These are phyloP conservation scores for Falco punctatus DNA, from an alignment of 2,113 vertebrate genomes.

Conservation along the genomic window DNA sequence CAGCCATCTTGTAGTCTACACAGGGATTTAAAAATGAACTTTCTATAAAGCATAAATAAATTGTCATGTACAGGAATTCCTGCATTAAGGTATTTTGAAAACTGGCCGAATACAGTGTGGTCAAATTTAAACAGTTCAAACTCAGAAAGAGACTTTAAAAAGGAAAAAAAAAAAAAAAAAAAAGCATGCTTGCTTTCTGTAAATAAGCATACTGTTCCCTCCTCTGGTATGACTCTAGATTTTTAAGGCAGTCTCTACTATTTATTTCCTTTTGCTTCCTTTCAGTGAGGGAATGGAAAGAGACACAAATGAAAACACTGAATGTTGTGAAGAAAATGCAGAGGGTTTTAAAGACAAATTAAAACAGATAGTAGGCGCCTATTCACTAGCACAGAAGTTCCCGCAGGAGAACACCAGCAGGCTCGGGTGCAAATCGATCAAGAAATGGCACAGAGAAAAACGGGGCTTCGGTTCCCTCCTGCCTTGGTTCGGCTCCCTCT, in stretches of 20 bases:
- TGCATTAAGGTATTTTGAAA: not conserved
- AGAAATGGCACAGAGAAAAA: not conserved
- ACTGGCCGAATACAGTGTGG: not conserved
- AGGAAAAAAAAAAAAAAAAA: not conserved
- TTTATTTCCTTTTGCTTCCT: not conserved
- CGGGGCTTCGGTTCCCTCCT: not conserved
- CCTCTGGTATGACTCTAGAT: not conserved
- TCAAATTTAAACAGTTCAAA: not conserved
- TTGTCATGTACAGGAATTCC: not conserved
- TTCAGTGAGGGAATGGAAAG: not conserved
- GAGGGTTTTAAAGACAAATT: not conserved
- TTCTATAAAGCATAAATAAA: not conserved
- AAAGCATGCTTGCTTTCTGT: not conserved
- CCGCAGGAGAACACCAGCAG: not conserved
- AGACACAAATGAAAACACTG: not conserved
- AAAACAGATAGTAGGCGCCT: not conserved
- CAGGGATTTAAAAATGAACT: not conserved
- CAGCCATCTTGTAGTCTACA: not conserved
- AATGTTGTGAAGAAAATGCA: not conserved
- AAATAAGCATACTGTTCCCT: not conserved
- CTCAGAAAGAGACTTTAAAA: not conserved
- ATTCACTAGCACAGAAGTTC: fast-evolving
- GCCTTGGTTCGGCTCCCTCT: not conserved
- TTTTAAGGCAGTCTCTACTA: not conserved
- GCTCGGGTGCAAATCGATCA: no score